Conservation (phyloP, 1,140 invertebrate species). For the Microplitis demolitor region DNA sequence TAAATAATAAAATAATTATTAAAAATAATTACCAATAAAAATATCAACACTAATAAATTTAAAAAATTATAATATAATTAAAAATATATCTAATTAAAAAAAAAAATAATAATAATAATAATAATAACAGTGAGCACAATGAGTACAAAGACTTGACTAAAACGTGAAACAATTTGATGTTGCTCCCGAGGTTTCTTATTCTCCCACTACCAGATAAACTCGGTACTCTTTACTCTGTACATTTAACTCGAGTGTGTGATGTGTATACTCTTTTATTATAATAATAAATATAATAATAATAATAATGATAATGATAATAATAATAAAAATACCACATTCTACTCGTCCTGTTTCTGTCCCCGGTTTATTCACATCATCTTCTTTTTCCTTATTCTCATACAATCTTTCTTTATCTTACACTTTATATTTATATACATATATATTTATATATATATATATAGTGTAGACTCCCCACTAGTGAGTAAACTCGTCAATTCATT, state of each 20-base stretch:
- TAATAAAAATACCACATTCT: not conserved
- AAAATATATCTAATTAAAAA: not conserved
- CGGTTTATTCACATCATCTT: not conserved
- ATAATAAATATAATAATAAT: too few species aligned
- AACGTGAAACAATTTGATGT: slow-evolving; percentile 13
- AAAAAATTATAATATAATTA: not conserved
- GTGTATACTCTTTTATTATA: too few species aligned
- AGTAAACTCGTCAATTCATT: not conserved
- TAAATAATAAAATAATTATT: not conserved
- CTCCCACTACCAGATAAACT: not conserved
- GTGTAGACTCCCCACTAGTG: not conserved
- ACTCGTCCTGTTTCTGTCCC: not conserved
- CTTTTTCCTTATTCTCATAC: not conserved
- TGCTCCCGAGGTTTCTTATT: not conserved
- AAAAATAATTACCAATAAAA: not conserved
- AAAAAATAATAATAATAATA: not conserved
- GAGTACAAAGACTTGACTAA: slow-evolving; percentile 3
- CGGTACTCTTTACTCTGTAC: not conserved
- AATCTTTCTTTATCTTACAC: not conserved
- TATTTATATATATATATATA: not conserved
- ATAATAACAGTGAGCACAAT: not conserved
- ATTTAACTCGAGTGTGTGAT: too few species aligned
- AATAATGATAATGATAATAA: not conserved
- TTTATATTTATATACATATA: not conserved
- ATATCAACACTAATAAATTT: not conserved